A percentile compares a stretch with the other conserved stretches of the same genome.
phyloP scores from a whole-genome alignment of 35 echinoderm and acorn worm species.

The Ophioderma brevispina region DNA sequence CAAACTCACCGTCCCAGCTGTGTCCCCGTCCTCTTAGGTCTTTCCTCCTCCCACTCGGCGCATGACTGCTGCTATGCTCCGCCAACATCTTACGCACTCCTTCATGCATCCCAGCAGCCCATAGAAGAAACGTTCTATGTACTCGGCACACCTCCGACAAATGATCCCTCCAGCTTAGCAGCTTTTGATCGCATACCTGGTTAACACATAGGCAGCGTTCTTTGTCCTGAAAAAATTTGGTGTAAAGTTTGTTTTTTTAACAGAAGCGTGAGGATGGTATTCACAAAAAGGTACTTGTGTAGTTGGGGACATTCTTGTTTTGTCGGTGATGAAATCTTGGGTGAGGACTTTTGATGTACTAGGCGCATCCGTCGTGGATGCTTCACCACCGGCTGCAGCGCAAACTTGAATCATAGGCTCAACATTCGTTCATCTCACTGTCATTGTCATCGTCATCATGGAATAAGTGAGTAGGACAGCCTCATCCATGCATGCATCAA shows the following conservation, averaged over 20 bases:
- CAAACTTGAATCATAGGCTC: background rate
- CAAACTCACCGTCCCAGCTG: background rate
- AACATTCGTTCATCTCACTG: background rate
- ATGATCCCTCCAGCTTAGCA: background rate
- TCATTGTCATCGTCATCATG: background rate
- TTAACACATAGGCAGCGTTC: constrained; percentile 52
- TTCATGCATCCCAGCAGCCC: background rate
- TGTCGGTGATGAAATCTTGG: background rate
- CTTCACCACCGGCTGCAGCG: background rate
- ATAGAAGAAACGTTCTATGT: background rate
- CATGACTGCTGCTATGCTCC: background rate
- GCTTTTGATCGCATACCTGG: constrained; percentile 10
- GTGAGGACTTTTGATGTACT: background rate
- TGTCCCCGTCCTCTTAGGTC: background rate
- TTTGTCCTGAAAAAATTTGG: constrained; percentile 66
- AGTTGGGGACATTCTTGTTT: background rate
- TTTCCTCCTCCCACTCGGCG: background rate
- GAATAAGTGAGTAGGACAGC: background rate
- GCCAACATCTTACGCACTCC: background rate
- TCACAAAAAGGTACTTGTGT: constrained; percentile 15
- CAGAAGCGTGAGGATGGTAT: constrained; percentile 69
- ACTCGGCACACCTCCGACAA: background rate
- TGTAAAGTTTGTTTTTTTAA: constrained; percentile 83
- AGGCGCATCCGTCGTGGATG: background rate
- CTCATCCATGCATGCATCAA: background rate